Percentiles rank a stretch among this genome's conserved stretches.
phyloP scores from a whole-genome alignment of 37 sponge, comb jelly and placozoan genomes.

The Petrosia ficiformis region DNA sequence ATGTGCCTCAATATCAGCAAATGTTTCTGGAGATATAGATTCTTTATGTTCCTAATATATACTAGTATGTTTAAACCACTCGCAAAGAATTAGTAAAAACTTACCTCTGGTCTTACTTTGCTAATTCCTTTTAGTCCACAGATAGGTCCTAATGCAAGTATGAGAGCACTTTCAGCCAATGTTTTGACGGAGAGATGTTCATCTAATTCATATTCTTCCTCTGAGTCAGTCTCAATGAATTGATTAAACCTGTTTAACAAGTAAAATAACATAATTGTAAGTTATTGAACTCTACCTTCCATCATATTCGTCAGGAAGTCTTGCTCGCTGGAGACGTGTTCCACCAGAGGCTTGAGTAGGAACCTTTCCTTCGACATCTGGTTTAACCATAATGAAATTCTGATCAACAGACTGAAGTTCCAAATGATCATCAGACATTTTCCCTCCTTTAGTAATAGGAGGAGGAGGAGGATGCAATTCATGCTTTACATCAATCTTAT shows the following conservation, averaged over 20 bases:
- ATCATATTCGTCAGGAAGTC: slow-evolving; percentile 36
- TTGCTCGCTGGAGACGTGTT: slow-evolving; percentile 34
- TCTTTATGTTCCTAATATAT: not conserved
- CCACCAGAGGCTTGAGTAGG: slow-evolving; percentile 31
- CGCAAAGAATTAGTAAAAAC: not conserved
- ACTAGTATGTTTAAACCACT: not conserved
- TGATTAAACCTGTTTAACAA: slow-evolving; percentile 24
- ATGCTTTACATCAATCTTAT: not conserved
- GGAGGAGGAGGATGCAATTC: slow-evolving; percentile 68
- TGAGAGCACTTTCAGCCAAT: slow-evolving; percentile 50
- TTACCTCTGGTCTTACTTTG: slow-evolving; percentile 37
- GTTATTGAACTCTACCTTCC: slow-evolving; percentile 18
- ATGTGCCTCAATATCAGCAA: not conserved
- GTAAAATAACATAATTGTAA: not conserved
- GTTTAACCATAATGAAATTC: slow-evolving; percentile 59
- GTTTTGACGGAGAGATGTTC: slow-evolving; percentile 37
- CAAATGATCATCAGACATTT: not conserved
- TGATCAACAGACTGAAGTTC: slow-evolving; percentile 34
- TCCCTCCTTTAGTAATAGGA: slow-evolving; percentile 9
- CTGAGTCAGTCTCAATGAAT: slow-evolving; percentile 61
- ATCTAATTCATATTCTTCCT: slow-evolving; percentile 39
- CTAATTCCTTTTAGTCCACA: slow-evolving; percentile 42
- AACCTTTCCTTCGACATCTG: slow-evolving; percentile 4
- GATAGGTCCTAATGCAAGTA: slow-evolving; percentile 44
- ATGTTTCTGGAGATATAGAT: not conserved